phyloP scores from a whole-genome alignment of 1,140 invertebrate species.

The Drosophila orosa region DNA sequence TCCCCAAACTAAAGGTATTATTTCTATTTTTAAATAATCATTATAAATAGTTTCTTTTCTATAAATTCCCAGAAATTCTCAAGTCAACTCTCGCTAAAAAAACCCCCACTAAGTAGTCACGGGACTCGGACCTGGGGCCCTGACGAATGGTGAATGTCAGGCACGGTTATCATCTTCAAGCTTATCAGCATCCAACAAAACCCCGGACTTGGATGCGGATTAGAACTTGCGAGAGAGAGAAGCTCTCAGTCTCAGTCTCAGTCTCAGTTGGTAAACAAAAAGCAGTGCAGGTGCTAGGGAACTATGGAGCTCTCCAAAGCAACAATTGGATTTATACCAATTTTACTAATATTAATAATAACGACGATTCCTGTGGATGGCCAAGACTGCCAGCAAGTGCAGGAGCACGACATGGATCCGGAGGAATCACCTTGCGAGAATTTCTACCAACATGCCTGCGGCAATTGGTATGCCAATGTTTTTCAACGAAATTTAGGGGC shows the following conservation, averaged over 20 bases:
- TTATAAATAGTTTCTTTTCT: neutral
- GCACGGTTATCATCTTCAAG: slow-evolving; percentile 26
- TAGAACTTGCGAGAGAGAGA: slow-evolving; percentile 8
- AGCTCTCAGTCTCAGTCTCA: no score
- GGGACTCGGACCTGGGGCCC: neutral
- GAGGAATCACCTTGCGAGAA: slow-evolving; percentile 54
- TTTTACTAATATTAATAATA: neutral
- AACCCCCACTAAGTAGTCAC: neutral
- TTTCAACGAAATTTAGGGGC: slow-evolving; percentile 48
- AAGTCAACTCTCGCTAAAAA: slow-evolving; percentile 7
- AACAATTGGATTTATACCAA: neutral
- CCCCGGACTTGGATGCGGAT: slow-evolving; percentile 10
- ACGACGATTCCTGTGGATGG: neutral
- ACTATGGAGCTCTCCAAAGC: neutral
- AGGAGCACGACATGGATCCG: slow-evolving; percentile 44
- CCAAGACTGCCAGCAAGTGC: slow-evolving; percentile 17
- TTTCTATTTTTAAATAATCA: no score
- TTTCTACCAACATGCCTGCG: slow-evolving; percentile 73
- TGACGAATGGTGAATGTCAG: slow-evolving; percentile 39
- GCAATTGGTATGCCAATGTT: slow-evolving; percentile 64
- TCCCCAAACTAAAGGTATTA: no score
- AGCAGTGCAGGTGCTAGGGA: slow-evolving; percentile 1
- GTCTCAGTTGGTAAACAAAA: slow-evolving; percentile 22
- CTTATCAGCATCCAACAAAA: slow-evolving; percentile 28
- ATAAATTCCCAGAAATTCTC: neutral